Evolutionary conservation across 2,113 vertebrate genomes (phyloP).

Genomic region (Sula dactylatra): DNA sequence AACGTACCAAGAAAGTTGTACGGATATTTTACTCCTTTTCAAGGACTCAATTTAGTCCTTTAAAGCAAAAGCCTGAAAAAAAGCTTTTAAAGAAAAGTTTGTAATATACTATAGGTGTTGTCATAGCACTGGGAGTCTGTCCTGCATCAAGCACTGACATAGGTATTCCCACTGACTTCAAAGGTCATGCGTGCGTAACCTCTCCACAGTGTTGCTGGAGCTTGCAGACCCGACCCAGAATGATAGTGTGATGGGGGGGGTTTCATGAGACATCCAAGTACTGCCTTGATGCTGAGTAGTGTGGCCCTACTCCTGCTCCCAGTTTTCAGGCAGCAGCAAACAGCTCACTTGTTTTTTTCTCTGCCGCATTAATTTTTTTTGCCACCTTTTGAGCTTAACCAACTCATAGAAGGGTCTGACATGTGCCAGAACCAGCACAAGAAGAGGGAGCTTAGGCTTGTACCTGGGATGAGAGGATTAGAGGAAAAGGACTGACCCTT

Average conservation of each 20-base stretch:
- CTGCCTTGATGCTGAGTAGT: neutral
- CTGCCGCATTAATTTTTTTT: neutral
- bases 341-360: neutral
- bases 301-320: neutral
- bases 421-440: neutral
- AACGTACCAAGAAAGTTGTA: neutral
- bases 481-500: neutral
- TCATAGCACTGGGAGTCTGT: neutral
- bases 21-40: neutral
- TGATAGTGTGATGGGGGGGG: neutral
- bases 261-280: fast-evolving
- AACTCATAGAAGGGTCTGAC: neutral
- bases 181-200: neutral
- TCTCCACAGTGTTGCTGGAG: neutral
- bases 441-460: neutral
- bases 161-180: neutral
- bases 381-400: neutral
- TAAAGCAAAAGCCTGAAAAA: neutral
- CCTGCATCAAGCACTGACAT: neutral
- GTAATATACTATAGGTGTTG: neutral
- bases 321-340: neutral
- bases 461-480: neutral
- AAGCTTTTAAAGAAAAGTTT: neutral
- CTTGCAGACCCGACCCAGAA: neutral
- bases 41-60: neutral